These are phyloP conservation scores for Bombus difficillimus DNA, from an alignment of 1,140 invertebrate genomes.

Conservation along the genomic window DNA sequence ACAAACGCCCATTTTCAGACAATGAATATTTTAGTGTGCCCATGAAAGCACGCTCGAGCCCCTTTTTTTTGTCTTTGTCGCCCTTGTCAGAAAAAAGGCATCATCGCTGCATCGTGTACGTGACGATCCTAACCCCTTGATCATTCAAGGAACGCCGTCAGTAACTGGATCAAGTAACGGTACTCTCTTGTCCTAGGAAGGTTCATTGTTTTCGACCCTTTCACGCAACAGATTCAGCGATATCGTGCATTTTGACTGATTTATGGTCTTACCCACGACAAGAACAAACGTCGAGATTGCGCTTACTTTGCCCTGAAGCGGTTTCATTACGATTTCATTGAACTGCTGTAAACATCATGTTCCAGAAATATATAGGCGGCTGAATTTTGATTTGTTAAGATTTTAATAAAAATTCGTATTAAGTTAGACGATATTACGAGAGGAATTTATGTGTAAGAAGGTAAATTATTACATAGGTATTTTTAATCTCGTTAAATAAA, in stretches of 20 bases:
- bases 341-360: background rate
- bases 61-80: slow-evolving; percentile 50
- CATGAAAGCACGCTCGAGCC: slow-evolving; percentile 64
- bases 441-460: background rate
- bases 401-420: background rate
- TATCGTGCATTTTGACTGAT: slow-evolving; percentile 42
- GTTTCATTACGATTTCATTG: background rate
- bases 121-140: slow-evolving; percentile 61
- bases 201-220: slow-evolving; percentile 48
- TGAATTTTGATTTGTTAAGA: background rate
- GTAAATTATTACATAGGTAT: background rate
- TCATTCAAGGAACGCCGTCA: slow-evolving; percentile 57
- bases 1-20: slow-evolving; percentile 74
- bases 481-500: background rate
- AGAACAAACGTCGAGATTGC: slow-evolving; percentile 30
- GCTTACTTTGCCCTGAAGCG: slow-evolving; percentile 5
- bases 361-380: background rate
- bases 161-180: slow-evolving; percentile 67
- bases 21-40: slow-evolving; percentile 73
- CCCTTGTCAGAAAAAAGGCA: slow-evolving; percentile 67
- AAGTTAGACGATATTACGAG: background rate
- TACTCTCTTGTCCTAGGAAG: slow-evolving; percentile 35
- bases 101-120: slow-evolving; percentile 42
- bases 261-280: background rate
- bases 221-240: slow-evolving; percentile 40